Conservation (phyloP, 2,888 invertebrate genomes). For the Leistus spinibarbis region DNA sequence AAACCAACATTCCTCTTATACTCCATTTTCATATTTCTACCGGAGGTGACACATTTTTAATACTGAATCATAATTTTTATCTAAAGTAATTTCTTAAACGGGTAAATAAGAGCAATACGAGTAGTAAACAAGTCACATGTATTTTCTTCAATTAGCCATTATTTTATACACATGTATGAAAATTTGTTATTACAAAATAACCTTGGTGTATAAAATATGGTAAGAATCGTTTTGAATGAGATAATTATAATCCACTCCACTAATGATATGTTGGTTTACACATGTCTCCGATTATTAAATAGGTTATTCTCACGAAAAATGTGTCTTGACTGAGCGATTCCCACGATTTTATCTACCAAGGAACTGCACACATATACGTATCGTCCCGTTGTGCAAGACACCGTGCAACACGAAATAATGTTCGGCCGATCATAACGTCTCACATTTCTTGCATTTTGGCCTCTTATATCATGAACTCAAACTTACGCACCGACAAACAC, state of each 20-base stretch:
- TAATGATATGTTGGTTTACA: background rate
- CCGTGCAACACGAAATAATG: conserved; percentile 5
- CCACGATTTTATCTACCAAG: background rate
- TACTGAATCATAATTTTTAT: background rate
- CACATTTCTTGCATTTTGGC: background rate
- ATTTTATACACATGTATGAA: too few species aligned
- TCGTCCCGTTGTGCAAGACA: background rate
- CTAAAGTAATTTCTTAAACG: background rate
- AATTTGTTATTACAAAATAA: too few species aligned
- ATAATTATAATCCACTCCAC: background rate
- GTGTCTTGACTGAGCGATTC: background rate
- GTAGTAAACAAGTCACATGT: too few species aligned
- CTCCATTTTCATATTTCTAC: background rate
- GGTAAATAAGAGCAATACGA: too few species aligned
- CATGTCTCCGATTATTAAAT: background rate
- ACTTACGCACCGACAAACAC: too few species aligned
- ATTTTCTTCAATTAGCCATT: too few species aligned
- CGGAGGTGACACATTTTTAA: background rate
- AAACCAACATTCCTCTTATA: too few species aligned
- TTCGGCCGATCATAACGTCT: background rate
- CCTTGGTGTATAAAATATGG: background rate
- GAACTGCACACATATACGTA: conserved; percentile 1
- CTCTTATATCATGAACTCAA: background rate
- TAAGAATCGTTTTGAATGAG: background rate
- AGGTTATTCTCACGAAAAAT: background rate